Evolutionary conservation across 2,797 vertebrate genomes (phyloP).

Genomic region (Cygnus olor): DNA sequence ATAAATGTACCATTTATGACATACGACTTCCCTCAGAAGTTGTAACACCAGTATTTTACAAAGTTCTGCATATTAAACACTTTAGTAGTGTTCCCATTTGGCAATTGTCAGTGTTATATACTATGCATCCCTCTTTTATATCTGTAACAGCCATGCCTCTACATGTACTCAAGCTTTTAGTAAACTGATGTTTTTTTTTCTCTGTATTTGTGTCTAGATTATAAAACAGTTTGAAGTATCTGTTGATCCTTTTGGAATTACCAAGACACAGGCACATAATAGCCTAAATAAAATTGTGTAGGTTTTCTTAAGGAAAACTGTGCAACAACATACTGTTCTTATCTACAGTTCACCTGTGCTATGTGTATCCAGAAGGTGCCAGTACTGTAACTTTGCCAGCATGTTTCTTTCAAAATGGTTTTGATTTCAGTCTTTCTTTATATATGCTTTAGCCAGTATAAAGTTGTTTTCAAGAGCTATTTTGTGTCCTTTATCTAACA

Average conservation of each 20-base stretch:
- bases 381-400: not conserved
- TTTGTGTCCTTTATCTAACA: not conserved
- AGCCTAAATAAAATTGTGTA: not conserved
- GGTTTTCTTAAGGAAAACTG: not conserved
- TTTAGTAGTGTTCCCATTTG: constrained; percentile 26
- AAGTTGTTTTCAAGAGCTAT: not conserved
- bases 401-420: not conserved
- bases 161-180: not conserved
- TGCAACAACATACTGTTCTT: not conserved
- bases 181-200: not conserved
- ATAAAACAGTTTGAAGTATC: not conserved
- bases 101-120: not conserved
- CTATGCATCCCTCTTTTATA: not conserved
- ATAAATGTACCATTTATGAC: constrained; percentile 8
- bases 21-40: not conserved
- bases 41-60: not conserved
- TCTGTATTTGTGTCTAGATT: not conserved
- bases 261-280: not conserved
- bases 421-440: not conserved
- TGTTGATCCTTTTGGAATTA: not conserved
- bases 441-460: not conserved
- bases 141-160: not conserved
- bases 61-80: constrained; percentile 19
- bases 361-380: not conserved
- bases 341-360: not conserved